phyloP scores from a whole-genome alignment of 1,140 invertebrate genomes.

The Drosophila nebulosa region DNA sequence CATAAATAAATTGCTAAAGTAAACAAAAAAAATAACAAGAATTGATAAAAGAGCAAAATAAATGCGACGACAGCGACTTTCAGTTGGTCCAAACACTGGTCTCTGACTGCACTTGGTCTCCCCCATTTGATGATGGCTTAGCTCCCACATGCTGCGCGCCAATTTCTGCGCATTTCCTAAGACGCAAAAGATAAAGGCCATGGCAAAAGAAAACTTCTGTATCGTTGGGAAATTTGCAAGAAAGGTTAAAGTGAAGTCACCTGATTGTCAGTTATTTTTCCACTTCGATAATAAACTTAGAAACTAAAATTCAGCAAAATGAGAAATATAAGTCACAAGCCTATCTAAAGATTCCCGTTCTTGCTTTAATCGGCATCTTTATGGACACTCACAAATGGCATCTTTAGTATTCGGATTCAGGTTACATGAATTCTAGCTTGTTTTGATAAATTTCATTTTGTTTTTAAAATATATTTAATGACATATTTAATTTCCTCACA shows the following conservation, averaged over 20 bases:
- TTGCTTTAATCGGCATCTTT: too few species aligned
- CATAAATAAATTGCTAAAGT: constrained; percentile 63
- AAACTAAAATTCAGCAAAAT: too few species aligned
- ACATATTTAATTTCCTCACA: constrained; percentile 59
- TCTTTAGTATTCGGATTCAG: not conserved
- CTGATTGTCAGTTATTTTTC: too few species aligned
- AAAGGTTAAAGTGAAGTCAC: too few species aligned
- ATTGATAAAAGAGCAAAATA: constrained; percentile 14
- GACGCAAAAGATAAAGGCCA: constrained; percentile 38
- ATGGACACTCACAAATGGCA: too few species aligned
- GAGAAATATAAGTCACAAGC: too few species aligned
- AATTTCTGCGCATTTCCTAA: constrained; percentile 42
- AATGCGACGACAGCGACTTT: too few species aligned
- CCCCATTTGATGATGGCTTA: constrained; percentile 12
- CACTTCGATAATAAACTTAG: too few species aligned
- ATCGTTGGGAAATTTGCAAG: too few species aligned
- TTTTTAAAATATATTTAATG: constrained; percentile 53
- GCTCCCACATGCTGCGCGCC: constrained; percentile 42
- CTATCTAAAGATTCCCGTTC: too few species aligned
- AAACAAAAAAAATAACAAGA: constrained; percentile 45
- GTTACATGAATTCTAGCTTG: constrained; percentile 9
- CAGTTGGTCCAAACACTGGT: constrained; percentile 16
- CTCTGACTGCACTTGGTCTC: constrained; percentile 33
- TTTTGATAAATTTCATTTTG: constrained; percentile 31
- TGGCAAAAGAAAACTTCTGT: not conserved